Base-by-base conservation (phyloP, 2,888 invertebrate genomes). In the Colostygia pectinataria region DNA sequence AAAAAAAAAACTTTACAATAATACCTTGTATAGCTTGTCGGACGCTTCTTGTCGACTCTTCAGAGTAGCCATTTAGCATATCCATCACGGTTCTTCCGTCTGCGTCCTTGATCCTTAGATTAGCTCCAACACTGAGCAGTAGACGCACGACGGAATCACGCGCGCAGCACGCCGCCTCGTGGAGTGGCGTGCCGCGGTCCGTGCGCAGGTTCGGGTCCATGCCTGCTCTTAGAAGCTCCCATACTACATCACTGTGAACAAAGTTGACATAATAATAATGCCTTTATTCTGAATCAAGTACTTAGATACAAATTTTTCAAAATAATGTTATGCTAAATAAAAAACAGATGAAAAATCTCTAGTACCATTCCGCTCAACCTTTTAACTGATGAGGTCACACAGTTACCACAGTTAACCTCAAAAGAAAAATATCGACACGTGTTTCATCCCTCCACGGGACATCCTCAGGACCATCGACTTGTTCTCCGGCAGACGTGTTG, bases 151-250 rank as follows among this genome's bases (percentile, higher is more conserved):
- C 97, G 49, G 96, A 95, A 61, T 95, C 94, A 81, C 98, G 97
- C 10, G 98, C 98, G 78, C 95, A 97, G 14, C 97, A 92, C 0
- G 97, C 97, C 0, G 98, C 98, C 77, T 98, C 98, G 88, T 98
- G 98, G 54, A 99, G 91, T 0, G 98, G 96, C 4, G 97, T 97
- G 0, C 98, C 98, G 23, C 94, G 93, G 51, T 94, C 93, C 8
- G 98, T 97, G 63, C 95, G 91, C 23, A 95, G 92, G 83, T 98
- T 98, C 3, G 98, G 96, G 77, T 96, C 94, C 66, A 98, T 94
- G 0, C 98, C 98, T 10, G 96, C 95, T 7, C 94, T 92, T 38
- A 98, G 91, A 1, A 98, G 90, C 0, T 95, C 93, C 66, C 94
- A 93, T 23, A 98, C 98, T 27, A 98, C 96, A 42, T 93, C 93